Conservation (phyloP, 2,888 invertebrate species). For the Habroteleia sp. region DNA sequence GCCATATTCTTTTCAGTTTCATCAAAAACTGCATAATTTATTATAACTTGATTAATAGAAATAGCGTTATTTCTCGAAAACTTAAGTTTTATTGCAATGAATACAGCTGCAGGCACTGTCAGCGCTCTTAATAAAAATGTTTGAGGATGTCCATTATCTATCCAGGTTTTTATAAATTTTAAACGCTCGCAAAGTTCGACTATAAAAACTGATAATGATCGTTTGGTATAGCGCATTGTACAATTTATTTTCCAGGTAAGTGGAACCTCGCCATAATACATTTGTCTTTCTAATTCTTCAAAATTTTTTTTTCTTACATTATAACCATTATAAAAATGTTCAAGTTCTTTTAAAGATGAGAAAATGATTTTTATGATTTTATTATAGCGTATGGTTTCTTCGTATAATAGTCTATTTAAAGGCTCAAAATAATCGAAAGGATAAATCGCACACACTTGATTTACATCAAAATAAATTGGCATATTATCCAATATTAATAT, state of each 20-base stretch:
- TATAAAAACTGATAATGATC: conserved; percentile 51
- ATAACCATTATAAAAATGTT: conserved; percentile 42
- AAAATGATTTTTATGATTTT: conserved; percentile 6
- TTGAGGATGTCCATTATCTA: conserved; percentile 48
- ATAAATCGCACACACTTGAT: conserved; percentile 21
- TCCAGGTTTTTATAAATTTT: conserved; percentile 46
- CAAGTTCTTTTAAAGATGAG: conserved; percentile 35
- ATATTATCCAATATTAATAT: conserved; percentile 17
- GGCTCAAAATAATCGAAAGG: conserved; percentile 35
- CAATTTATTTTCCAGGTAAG: conserved; percentile 50
- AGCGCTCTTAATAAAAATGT: conserved; percentile 39
- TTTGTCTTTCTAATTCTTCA: conserved; percentile 47
- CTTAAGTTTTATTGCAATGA: conserved; percentile 42
- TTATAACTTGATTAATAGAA: conserved; percentile 24
- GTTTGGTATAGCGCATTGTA: conserved; percentile 42
- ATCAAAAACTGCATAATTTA: conserved; percentile 25
- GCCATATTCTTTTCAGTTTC: conserved; percentile 7
- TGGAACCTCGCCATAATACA: conserved; percentile 47
- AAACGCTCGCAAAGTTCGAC: conserved; percentile 47
- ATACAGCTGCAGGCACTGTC: conserved; percentile 24
- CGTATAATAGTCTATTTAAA: conserved; percentile 30
- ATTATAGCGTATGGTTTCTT: conserved; percentile 40
- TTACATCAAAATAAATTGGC: conserved; percentile 14
- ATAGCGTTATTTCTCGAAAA: conserved; percentile 28
- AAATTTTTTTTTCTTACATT: conserved; percentile 6